Percentiles rank a stretch among this genome's conserved stretches.
phyloP scores from a whole-genome alignment of 2,888 invertebrate genomes.

The Phania funesta region DNA sequence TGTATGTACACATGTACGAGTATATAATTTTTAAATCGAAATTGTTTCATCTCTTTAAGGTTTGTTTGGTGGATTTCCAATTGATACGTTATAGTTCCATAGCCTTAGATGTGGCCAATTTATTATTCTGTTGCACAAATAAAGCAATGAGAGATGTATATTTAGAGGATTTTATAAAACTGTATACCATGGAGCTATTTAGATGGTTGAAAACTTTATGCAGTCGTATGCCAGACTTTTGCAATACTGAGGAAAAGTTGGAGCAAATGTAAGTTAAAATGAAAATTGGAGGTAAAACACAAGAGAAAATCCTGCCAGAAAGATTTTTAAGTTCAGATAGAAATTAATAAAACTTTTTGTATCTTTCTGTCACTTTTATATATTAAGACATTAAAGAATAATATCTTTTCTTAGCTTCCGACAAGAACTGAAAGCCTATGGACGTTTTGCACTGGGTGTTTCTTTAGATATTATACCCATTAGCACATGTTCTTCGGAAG shows the following conservation, averaged over 20 bases:
- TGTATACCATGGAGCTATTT: conserved; percentile 84
- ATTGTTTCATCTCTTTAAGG: conserved; percentile 78
- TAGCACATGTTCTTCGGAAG: conserved; percentile 85
- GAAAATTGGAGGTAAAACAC: background rate
- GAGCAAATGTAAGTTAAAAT: conserved; percentile 82
- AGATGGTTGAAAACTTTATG: conserved; percentile 82
- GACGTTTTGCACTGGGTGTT: conserved; percentile 85
- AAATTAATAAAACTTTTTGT: background rate
- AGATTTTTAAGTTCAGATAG: background rate
- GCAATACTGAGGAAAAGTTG: conserved; percentile 81
- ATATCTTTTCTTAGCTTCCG: conserved; percentile 84
- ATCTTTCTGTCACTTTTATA: too few species aligned
- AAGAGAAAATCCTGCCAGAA: too few species aligned
- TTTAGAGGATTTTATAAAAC: conserved; percentile 82
- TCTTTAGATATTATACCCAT: conserved; percentile 88
- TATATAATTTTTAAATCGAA: background rate
- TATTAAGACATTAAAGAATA: too few species aligned
- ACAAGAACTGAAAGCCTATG: conserved; percentile 84
- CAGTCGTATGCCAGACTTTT: conserved; percentile 77
- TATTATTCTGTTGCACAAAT: conserved; percentile 85
- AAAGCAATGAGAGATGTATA: conserved; percentile 83
- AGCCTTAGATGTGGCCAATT: conserved; percentile 85
- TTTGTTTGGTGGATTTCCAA: conserved; percentile 87
- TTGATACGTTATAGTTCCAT: conserved; percentile 86
- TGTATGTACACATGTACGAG: too few species aligned